phyloP scores from a whole-genome alignment of 2,888 invertebrate species.

The Chorisops tibialis region DNA sequence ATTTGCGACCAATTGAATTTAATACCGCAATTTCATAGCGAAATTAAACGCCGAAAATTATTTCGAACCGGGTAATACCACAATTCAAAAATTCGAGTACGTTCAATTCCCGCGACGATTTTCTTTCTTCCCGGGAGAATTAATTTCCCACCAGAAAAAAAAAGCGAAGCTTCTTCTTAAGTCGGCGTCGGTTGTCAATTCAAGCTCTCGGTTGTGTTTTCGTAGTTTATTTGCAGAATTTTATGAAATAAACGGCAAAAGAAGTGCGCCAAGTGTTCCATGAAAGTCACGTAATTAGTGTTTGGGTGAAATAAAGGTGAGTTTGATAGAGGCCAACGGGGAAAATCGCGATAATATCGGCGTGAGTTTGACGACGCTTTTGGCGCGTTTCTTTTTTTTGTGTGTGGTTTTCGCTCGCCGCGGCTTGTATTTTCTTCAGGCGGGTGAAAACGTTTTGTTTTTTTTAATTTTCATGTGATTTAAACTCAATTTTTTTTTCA shows the following conservation, averaged over 20 bases:
- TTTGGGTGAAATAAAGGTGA: background rate
- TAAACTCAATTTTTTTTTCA: too few species aligned
- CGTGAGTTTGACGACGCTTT: conserved; percentile 19
- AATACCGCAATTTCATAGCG: too few species aligned
- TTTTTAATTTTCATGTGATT: too few species aligned
- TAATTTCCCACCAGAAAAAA: conserved; percentile 2
- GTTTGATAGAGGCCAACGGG: background rate
- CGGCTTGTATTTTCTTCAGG: too few species aligned
- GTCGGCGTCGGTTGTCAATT: conserved; percentile 17
- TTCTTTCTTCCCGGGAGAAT: background rate
- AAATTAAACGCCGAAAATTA: too few species aligned
- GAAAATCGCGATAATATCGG: background rate
- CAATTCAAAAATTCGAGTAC: background rate
- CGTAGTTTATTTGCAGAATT: background rate
- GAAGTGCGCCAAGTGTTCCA: background rate
- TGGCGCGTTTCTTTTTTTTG: conserved; percentile 11
- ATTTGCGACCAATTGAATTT: too few species aligned
- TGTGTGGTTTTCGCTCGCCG: too few species aligned
- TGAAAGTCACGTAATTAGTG: background rate
- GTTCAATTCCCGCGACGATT: background rate
- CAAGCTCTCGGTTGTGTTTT: background rate
- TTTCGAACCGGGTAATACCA: background rate
- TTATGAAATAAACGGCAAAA: background rate
- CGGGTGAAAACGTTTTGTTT: background rate
- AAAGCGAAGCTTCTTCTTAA: background rate